Percentiles rank a stretch among this genome's conserved stretches.
Conservation (phyloP, 2,888 invertebrate species). For the Hydroisotoma schaefferi region DNA sequence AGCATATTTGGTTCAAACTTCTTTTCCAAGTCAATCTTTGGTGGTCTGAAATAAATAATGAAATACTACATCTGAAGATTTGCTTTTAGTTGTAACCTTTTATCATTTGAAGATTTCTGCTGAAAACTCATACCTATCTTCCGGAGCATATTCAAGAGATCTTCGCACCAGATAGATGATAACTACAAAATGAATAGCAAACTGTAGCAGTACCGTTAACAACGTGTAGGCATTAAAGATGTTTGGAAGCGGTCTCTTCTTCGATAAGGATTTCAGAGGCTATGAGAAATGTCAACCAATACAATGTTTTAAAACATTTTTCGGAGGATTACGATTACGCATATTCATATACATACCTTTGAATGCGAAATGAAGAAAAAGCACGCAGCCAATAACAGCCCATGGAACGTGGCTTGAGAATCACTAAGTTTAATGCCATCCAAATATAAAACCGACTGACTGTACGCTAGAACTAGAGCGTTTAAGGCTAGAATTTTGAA, state of each 20-base stretch:
- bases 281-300: too few relatives aligned
- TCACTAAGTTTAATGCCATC: constrained; percentile 98
- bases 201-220: constrained; percentile 89
- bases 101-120: constrained; percentile 3
- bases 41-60: too few relatives aligned
- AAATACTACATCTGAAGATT: constrained; percentile 1
- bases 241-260: constrained; percentile 91
- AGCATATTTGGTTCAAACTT: constrained; percentile 89
- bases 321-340: too few relatives aligned
- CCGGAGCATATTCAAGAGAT: constrained; percentile 69
- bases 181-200: constrained; percentile 88
- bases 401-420: constrained; percentile 95
- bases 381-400: constrained; percentile 89
- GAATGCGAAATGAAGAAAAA: constrained; percentile 98
- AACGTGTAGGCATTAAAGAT: constrained; percentile 98
- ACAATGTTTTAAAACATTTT: too few relatives aligned
- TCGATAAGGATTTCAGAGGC: constrained; percentile 89
- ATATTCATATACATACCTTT: constrained; percentile 64
- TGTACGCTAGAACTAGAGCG: constrained; percentile 95
- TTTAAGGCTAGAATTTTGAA: constrained; percentile 99
- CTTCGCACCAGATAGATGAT: constrained; percentile 83
- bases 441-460: constrained; percentile 95
- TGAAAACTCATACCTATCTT: constrained; percentile 40
- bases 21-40: constrained; percentile 70
- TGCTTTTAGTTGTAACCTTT: background rate